Conservation (phyloP, 2,888 invertebrate genomes). For the Conchocele bisecta region DNA sequence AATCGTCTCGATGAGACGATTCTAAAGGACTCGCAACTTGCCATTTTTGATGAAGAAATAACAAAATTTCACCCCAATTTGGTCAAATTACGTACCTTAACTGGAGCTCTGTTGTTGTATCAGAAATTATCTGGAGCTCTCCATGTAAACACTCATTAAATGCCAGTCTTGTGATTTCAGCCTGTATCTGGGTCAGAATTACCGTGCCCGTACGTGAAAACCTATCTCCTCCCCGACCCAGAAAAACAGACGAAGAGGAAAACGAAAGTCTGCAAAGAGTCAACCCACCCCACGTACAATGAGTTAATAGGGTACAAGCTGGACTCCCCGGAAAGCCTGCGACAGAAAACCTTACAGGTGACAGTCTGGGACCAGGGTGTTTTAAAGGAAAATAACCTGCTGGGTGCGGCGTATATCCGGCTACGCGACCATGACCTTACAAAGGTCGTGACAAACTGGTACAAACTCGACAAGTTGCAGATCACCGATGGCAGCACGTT, state of each 20-base stretch:
- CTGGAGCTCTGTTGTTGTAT: no score
- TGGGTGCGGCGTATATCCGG: slow-evolving; percentile 94
- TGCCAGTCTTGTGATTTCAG: slow-evolving; percentile 52
- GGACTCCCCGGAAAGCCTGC: slow-evolving; percentile 90
- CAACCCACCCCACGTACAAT: slow-evolving; percentile 98
- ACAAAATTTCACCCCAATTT: no score
- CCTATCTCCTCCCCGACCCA: slow-evolving; percentile 95
- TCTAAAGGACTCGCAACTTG: no score
- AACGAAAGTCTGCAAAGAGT: slow-evolving; percentile 95
- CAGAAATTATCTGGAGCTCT: no score
- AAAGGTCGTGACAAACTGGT: slow-evolving; percentile 93
- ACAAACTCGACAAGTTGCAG: slow-evolving; percentile 83
- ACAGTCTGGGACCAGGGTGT: slow-evolving; percentile 98
- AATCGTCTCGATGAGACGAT: no score
- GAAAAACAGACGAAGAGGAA: slow-evolving; percentile 97
- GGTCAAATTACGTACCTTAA: no score
- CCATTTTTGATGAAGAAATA: no score
- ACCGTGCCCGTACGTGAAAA: slow-evolving; percentile 85
- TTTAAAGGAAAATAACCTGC: slow-evolving; percentile 95
- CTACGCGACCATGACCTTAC: slow-evolving; percentile 89
- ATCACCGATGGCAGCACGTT: slow-evolving; percentile 56
- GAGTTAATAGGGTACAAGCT: slow-evolving; percentile 97
- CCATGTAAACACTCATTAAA: no score
- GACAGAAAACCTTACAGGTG: slow-evolving; percentile 91
- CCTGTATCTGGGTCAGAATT: slow-evolving; percentile 64